phyloP scores from a whole-genome alignment of 2,888 invertebrate genomes.

The Lasioglossum marginatum region DNA sequence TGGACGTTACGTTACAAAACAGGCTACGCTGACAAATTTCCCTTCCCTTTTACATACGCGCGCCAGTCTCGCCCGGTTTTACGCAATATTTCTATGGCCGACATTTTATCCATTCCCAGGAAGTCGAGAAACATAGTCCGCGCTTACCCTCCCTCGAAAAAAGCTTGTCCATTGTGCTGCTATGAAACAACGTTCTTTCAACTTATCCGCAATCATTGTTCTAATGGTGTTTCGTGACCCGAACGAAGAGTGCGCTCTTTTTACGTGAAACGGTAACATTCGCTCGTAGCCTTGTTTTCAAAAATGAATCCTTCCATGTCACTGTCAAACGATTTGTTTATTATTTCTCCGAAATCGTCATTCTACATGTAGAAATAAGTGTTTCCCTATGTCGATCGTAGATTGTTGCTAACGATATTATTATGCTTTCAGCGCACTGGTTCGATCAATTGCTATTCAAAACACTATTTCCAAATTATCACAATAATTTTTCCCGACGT shows the following conservation, averaged over 20 bases:
- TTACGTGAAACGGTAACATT: not conserved
- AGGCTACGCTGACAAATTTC: conserved; percentile 57
- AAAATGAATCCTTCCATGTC: not conserved
- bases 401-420: too few relatives aligned
- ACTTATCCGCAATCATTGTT: not conserved
- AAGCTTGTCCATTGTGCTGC: conserved; percentile 1
- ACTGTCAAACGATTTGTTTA: not conserved
- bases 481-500: too few relatives aligned
- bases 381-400: too few relatives aligned
- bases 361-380: not conserved
- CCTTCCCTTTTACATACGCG: conserved; percentile 33
- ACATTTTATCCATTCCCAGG: conserved; percentile 3
- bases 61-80: conserved; percentile 28
- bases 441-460: too few relatives aligned
- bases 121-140: not conserved
- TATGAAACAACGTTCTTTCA: not conserved
- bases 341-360: not conserved
- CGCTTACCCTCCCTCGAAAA: not conserved
- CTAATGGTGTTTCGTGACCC: not conserved
- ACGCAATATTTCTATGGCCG: conserved; percentile 20
- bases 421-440: too few relatives aligned
- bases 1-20: conserved; percentile 58
- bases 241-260: not conserved
- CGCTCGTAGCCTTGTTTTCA: not conserved
- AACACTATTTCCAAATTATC: too few relatives aligned